A percentile compares a stretch with the other conserved stretches of the same genome.
phyloP scores from a whole-genome alignment of 2,113 vertebrate species.

The Gymnorhina tibicen region DNA sequence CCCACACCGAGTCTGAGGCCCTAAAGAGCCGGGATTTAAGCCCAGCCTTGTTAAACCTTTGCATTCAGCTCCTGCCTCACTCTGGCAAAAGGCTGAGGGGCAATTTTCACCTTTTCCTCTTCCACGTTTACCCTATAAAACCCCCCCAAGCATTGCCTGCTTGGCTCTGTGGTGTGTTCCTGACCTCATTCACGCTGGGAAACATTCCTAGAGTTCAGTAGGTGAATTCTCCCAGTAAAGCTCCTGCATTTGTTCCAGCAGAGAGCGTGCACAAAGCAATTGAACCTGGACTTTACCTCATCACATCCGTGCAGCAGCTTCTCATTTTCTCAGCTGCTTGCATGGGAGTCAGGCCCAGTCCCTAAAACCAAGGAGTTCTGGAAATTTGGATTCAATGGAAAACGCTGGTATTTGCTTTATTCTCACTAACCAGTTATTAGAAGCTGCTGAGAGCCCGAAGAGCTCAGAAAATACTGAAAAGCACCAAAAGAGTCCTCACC shows the following conservation, averaged over 20 bases:
- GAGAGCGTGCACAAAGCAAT: accelerated
- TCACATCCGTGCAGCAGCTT: not conserved
- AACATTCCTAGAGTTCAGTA: not conserved
- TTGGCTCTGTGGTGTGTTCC: not conserved
- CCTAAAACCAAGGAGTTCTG: not conserved
- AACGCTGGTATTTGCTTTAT: not conserved
- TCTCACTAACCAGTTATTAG: not conserved
- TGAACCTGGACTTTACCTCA: not conserved
- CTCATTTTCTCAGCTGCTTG: not conserved
- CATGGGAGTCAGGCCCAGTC: not conserved
- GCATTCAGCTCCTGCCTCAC: not conserved
- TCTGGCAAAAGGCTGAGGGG: not conserved
- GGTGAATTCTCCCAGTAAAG: not conserved
- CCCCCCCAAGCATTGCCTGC: too few relatives aligned
- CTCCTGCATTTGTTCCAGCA: not conserved
- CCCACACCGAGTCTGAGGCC: not conserved
- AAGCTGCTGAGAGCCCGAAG: not conserved
- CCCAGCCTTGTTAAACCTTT: not conserved
- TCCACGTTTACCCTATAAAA: not conserved
- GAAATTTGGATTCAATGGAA: not conserved
- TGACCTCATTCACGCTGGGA: not conserved
- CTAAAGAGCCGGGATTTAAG: not conserved
- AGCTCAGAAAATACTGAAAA: not conserved
- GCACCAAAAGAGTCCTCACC: not conserved
- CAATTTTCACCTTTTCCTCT: not conserved